Percentiles rank a stretch among this genome's conserved stretches.
phyloP scores from a whole-genome alignment of 2,888 invertebrate species.

The Lithophane leautieri region DNA sequence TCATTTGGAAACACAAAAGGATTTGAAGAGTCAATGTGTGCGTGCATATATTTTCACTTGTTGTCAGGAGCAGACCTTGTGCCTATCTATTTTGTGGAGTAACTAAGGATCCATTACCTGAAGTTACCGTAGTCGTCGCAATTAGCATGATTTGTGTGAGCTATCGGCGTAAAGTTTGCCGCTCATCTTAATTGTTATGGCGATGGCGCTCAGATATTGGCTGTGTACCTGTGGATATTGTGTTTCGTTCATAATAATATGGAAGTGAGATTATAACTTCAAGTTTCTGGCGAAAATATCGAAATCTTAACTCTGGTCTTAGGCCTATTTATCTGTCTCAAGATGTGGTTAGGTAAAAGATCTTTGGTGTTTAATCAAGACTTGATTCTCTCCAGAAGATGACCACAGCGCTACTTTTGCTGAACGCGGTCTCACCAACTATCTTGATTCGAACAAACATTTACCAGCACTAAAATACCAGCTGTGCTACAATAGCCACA shows the following conservation, averaged over 20 bases:
- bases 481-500: slow-evolving; percentile 39
- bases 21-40: neutral
- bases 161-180: slow-evolving; percentile 20
- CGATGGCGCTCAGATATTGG: slow-evolving; percentile 27
- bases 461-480: slow-evolving; percentile 2
- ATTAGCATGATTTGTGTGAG: slow-evolving; percentile 41
- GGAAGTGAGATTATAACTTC: neutral
- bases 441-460: neutral
- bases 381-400: neutral
- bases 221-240: neutral
- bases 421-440: neutral
- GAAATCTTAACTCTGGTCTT: neutral
- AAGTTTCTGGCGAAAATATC: neutral
- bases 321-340: neutral
- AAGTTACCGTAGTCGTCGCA: slow-evolving; percentile 44
- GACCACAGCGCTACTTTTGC: too few species aligned
- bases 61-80: neutral
- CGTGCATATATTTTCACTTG: neutral
- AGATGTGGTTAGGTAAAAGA: neutral
- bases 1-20: neutral
- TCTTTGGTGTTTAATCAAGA: neutral
- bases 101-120: slow-evolving; percentile 26
- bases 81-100: neutral
- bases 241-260: slow-evolving; percentile 4
- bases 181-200: slow-evolving; percentile 37